These are phyloP conservation scores for Misgurnus anguillicaudatus DNA, from an alignment of 2,113 vertebrate species.

Conservation along the genomic window DNA sequence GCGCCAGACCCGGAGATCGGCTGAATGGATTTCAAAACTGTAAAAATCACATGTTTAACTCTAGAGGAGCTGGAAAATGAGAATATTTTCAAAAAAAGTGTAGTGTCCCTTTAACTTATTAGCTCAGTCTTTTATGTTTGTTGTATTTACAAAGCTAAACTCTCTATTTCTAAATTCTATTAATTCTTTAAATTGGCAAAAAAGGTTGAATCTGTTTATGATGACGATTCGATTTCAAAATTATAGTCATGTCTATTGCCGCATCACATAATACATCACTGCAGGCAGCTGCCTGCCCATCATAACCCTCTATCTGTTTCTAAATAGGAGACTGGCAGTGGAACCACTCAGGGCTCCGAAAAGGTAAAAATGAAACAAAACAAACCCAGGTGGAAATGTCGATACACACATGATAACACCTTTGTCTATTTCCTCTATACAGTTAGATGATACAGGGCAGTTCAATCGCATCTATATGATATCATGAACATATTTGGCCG, in stretches of 20 bases:
- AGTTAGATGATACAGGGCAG: no score
- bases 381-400: neutral
- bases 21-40: no score
- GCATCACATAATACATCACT: conserved; percentile 26
- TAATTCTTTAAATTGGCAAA: neutral
- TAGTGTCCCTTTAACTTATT: neutral
- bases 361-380: conserved; percentile 56
- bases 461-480: neutral
- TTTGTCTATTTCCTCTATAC: neutral
- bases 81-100: no score
- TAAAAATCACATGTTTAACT: no score
- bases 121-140: neutral
- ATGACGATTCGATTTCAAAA: neutral
- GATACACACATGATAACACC: conserved; percentile 4
- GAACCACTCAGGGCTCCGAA: conserved; percentile 56
- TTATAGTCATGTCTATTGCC: neutral
- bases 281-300: conserved; percentile 43
- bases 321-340: conserved; percentile 63
- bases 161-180: neutral
- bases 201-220: neutral
- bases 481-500: neutral
- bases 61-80: no score
- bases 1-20: no score
- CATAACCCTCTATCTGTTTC: conserved; percentile 62
- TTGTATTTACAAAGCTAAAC: conserved; percentile 3